Evolutionary conservation across 2,797 vertebrate genomes (phyloP).

Genomic region (Sandelia bainsii): DNA sequence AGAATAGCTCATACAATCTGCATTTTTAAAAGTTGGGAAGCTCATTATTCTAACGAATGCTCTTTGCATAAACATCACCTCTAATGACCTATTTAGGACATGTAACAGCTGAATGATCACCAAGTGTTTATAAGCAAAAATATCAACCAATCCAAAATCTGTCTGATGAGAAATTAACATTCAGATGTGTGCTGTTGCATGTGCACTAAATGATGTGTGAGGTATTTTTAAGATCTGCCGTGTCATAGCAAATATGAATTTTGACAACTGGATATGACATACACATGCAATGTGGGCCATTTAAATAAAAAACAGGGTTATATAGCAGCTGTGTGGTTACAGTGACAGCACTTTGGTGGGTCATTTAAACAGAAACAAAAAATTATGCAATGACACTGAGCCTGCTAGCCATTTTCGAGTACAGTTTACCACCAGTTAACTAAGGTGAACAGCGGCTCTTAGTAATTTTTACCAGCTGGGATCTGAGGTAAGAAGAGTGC

Average conservation of each 20-base stretch:
- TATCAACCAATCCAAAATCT: background rate
- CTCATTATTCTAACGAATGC: too few relatives aligned
- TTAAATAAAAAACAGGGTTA: conserved; percentile 27
- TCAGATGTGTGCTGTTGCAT: background rate
- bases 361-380: conserved; percentile 16
- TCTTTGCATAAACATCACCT: background rate
- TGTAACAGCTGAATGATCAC: background rate
- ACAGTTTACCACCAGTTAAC: too few relatives aligned
- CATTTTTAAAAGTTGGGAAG: background rate
- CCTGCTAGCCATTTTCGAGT: too few relatives aligned
- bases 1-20: background rate
- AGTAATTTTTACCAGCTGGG: background rate
- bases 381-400: background rate
- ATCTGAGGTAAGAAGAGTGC: background rate
- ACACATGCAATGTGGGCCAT: conserved; percentile 22
- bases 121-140: background rate
- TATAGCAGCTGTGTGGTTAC: conserved; percentile 16
- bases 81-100: background rate
- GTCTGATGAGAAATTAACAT: background rate
- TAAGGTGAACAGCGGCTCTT: too few relatives aligned
- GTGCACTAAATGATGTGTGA: conserved; percentile 3
- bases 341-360: conserved; percentile 24
- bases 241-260: background rate
- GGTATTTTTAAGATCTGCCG: conserved; percentile 2
- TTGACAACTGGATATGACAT: conserved; percentile 36